Base-by-base conservation (phyloP, 1,140 invertebrate species). In the Ruditapes philippinarum region DNA sequence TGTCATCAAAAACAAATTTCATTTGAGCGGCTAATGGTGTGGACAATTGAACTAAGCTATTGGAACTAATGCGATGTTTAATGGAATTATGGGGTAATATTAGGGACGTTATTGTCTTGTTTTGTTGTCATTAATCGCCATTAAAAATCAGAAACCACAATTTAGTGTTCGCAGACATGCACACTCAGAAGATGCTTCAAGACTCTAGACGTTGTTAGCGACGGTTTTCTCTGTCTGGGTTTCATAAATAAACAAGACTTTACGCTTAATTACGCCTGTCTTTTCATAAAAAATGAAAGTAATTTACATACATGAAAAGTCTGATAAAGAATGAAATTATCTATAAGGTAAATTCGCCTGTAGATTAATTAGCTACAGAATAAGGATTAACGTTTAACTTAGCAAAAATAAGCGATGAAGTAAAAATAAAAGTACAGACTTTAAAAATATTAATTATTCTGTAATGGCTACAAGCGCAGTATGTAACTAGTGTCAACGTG, bases 1-100 rank as follows among this genome's bases (percentile, higher is more conserved):
- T 70, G 85, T 65, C 85, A 88, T 88, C 85, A 88, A 88, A 88
- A 88, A 88, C 76, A 70, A 80, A 88, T 88, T 78, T 78, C 74
- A 68, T 51, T 78, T 80, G 54, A 65, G 45, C 74, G 76, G 31
- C 85, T 88, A 88, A 88, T 88, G 85, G 85, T 36, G 85, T 65
- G 74, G 74, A 78, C 84, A 86, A 86, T 86, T 78, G 54, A 78
- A 86, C 74, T 57, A 78, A 68, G 42, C 73, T 42, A 54, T 80
- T 80, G 76, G 74, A 79, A 80, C 73, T 78, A 88, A 88, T 88
- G 76, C 57, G 51, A 42, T 45, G 74, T 73, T 88, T 88, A 88
- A 88, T 88, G 73, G 60, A 88, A 88, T 88, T 88, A 88, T 51
- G 31, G n/a, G 76, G 57, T 38, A 40, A 81, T 70, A 84, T 84